These are phyloP conservation scores for Pristionchus exspectatus DNA, from an alignment of 2,888 invertebrate species.

Conservation along the genomic window DNA sequence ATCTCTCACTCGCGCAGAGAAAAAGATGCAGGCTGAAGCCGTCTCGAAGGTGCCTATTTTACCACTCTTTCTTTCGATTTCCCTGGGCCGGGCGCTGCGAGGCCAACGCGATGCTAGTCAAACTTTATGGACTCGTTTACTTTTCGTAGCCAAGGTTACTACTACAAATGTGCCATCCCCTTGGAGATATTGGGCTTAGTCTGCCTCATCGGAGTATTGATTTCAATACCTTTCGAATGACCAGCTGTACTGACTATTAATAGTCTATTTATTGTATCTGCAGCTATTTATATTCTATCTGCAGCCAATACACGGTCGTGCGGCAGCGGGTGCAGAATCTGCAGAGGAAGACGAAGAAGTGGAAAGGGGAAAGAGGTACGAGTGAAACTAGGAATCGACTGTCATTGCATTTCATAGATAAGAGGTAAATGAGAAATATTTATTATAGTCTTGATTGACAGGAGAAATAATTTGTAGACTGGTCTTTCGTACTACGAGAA, in stretches of 20 bases:
- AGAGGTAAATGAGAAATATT: too few species aligned
- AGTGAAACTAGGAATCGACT: not conserved
- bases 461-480: not conserved
- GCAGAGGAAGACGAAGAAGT: constrained; percentile 13
- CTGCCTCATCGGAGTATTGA: too few species aligned
- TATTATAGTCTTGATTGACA: not conserved
- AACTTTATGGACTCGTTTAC: not conserved
- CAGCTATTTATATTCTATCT: not conserved
- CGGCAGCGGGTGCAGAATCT: not conserved
- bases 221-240: too few species aligned
- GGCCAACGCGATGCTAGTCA: too few species aligned
- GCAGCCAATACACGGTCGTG: constrained; percentile 25
- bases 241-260: too few species aligned
- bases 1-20: not conserved
- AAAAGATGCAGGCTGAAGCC: not conserved
- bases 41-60: not conserved
- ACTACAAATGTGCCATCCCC: too few species aligned
- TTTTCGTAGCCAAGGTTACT: too few species aligned
- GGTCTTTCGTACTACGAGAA: not conserved
- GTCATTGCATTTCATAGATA: too few species aligned
- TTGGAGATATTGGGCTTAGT: too few species aligned
- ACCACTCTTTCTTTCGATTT: not conserved
- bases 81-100: too few species aligned
- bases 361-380: not conserved
- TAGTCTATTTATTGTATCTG: not conserved